Evolutionary conservation across 1,140 invertebrate species (phyloP).

Genomic region (Macrosteles quadrilineatus): DNA sequence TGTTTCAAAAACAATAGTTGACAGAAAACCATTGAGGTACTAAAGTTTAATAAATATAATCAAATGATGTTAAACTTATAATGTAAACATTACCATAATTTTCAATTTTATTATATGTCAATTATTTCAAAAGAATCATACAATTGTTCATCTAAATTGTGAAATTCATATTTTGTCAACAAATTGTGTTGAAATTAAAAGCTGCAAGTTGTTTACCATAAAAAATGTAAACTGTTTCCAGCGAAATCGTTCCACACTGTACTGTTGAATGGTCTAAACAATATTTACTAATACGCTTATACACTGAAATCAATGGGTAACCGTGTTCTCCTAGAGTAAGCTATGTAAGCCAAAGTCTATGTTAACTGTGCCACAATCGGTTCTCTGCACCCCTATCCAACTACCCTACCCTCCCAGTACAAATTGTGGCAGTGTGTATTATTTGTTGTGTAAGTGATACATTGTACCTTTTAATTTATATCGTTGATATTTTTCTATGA

Average conservation of each 20-base stretch:
- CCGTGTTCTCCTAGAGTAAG: slow-evolving; percentile 18
- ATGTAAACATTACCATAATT: no score
- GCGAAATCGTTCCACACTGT: neutral
- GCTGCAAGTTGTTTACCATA: no score
- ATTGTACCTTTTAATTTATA: neutral
- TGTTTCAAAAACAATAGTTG: no score
- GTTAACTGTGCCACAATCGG: slow-evolving; percentile 1
- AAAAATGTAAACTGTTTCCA: slow-evolving; percentile 18
- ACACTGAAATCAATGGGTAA: slow-evolving; percentile 15
- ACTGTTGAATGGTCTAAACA: slow-evolving; percentile 24
- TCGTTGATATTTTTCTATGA: slow-evolving; percentile 19
- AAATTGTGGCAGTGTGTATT: neutral
- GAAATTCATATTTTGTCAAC: no score
- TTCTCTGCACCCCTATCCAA: slow-evolving; percentile 2
- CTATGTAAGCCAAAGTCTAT: neutral
- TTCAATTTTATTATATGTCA: no score
- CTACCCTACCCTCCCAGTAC: neutral
- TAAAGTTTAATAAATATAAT: no score
- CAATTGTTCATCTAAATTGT: no score
- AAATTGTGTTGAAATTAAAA: no score
- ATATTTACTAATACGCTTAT: slow-evolving; percentile 25
- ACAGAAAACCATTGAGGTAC: no score
- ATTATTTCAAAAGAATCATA: no score
- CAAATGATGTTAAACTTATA: no score
- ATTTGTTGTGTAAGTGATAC: neutral